Conservation (phyloP, 2,888 invertebrate species). For the Clunio marinus region DNA sequence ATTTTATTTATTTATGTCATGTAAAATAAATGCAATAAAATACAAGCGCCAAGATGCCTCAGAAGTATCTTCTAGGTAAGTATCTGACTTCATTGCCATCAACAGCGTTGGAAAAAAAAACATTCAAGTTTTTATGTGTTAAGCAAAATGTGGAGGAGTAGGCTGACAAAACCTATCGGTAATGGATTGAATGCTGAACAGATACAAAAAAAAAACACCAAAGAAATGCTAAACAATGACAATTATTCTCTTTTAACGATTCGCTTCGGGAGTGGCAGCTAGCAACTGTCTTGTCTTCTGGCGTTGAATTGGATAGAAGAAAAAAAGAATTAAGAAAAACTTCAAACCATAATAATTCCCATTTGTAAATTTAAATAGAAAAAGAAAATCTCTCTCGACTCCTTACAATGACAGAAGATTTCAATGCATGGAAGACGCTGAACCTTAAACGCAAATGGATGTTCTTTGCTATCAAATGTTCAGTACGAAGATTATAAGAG, state of each 20-base stretch:
- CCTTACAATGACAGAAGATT: conserved; percentile 2
- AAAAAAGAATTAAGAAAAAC: too few relatives aligned
- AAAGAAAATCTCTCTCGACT: not conserved
- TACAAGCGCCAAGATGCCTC: not conserved
- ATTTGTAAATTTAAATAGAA: not conserved
- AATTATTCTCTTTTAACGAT: conserved; percentile 5
- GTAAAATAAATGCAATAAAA: conserved; percentile 14
- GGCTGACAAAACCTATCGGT: not conserved
- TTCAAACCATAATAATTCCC: not conserved
- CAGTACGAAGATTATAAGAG: not conserved
- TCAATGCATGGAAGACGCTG: not conserved
- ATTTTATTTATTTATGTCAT: too few relatives aligned
- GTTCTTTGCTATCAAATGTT: not conserved
- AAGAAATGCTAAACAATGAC: too few relatives aligned
- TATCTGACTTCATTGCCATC: not conserved
- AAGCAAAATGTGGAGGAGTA: conserved; percentile 12
- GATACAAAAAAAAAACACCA: too few relatives aligned
- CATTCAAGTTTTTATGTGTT: too few relatives aligned
- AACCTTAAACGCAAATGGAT: conserved; percentile 7
- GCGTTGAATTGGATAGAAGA: too few relatives aligned
- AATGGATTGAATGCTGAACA: not conserved
- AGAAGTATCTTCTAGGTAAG: too few relatives aligned
- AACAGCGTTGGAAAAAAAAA: not conserved
- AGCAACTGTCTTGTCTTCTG: conserved; percentile 23
- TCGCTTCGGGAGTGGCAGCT: conserved; percentile 7